Base-by-base conservation (phyloP, 2,797 vertebrate genomes). In the Austrolebias charrua region DNA sequence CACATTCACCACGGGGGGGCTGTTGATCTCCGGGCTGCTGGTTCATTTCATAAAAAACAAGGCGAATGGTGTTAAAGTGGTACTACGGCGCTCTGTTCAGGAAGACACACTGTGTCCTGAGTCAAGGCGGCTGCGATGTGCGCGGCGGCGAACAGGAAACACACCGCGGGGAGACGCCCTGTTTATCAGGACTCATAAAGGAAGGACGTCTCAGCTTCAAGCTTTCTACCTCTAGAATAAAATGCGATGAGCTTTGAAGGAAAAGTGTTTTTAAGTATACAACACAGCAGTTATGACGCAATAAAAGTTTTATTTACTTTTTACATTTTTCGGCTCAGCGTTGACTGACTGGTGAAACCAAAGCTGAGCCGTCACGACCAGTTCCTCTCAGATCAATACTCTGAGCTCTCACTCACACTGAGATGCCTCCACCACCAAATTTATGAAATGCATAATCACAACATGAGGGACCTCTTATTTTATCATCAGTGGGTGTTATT, bases 401-500 rank as follows among this genome's bases (percentile, higher is more conserved):
- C 60, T 33, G 48, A 77, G 59, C 76, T 43, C 59, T 76, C 62
- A 43, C 69, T 75, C 93, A 93, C 92, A 91, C 89, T 92, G 91
- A 93, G 81, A 88, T 88, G 49, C 47, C 62, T 53, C 64, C 45
- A 18, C 33, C 3, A 93, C 86, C 81, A 92, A 95, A 94, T 86
- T 81, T 93, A 92, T 91, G 90, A 95, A 94, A 86, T 76, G 92
- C 93, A 92, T 94, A 92, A 94, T 94, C 93, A 92, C 93, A 95
- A 94, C 95, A 94, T 90, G 91, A 92, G 91, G 92, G 93, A 93
- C 88, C 91, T 94, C 93, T 95, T 95, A 94, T 96, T 97, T 96
- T 95, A 96, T 95, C 95, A 95, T 96, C 95, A 93, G 94, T 93
- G 92, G 92, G 92, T 95, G 94, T 96, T 96, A 94, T 96, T 96